Evolutionary conservation across 1,140 invertebrate genomes (phyloP).

Genomic region (Brachionus koreanus): DNA sequence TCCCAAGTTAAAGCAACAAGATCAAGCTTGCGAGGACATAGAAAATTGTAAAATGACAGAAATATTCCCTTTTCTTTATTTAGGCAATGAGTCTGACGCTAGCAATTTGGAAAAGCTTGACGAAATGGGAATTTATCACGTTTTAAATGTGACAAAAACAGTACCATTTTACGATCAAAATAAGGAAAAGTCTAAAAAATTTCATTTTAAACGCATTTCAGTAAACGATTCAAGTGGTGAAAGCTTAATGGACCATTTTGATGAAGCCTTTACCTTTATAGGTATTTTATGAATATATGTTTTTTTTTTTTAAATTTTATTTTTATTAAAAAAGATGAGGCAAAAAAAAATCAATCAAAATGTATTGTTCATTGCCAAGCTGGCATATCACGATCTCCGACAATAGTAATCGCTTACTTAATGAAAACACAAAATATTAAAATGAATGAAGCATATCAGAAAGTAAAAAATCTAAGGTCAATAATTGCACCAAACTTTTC

Average conservation of each 20-base stretch:
- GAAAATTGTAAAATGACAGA: constrained; percentile 29
- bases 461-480: not conserved
- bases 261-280: constrained; percentile 26
- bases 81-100: constrained; percentile 21
- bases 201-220: constrained; percentile 2
- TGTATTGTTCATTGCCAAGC: constrained; percentile 57
- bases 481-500: constrained; percentile 26
- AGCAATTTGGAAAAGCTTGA: constrained; percentile 12
- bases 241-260: not conserved
- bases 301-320: not conserved
- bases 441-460: constrained; percentile 33
- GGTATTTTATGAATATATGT: not conserved
- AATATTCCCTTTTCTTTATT: not conserved
- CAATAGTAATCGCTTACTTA: constrained; percentile 54
- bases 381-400: constrained; percentile 52
- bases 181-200: not conserved
- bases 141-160: constrained; percentile 32
- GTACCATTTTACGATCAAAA: constrained; percentile 18
- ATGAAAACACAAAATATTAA: constrained; percentile 47
- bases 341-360: constrained; percentile 46
- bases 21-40: not conserved
- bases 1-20: not conserved
- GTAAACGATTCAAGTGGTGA: constrained; percentile 10
- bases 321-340: not conserved
- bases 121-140: constrained; percentile 13